Evolutionary conservation across 2,888 invertebrate genomes (phyloP).

Genomic region (Asteroscopus sphinx): DNA sequence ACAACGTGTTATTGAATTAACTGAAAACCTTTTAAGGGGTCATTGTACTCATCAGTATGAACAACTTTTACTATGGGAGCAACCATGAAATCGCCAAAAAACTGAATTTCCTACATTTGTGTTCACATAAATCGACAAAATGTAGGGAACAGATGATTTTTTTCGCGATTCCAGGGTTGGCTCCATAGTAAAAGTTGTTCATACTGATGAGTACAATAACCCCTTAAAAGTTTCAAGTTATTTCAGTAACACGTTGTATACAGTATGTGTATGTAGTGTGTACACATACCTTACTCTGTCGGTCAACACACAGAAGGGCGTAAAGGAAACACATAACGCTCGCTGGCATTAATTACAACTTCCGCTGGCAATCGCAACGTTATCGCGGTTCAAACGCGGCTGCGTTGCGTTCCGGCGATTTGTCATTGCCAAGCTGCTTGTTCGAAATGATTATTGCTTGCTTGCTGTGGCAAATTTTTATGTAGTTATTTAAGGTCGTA

Average conservation of each 20-base stretch:
- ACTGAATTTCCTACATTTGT: too few relatives aligned
- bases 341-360: conserved; percentile 78
- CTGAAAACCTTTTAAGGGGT: too few relatives aligned
- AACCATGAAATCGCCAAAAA: too few relatives aligned
- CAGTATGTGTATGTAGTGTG: background rate
- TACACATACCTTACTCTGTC: conserved; percentile 7
- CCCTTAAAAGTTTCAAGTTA: too few relatives aligned
- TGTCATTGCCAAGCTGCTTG: conserved; percentile 65
- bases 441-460: conserved; percentile 53
- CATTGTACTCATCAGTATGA: too few relatives aligned
- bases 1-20: too few relatives aligned
- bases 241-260: background rate
- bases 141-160: too few relatives aligned
- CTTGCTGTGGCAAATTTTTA: conserved; percentile 14
- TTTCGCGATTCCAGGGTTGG: too few relatives aligned
- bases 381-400: conserved; percentile 66
- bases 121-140: too few relatives aligned
- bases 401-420: conserved; percentile 58
- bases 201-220: too few relatives aligned
- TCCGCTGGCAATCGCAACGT: conserved; percentile 70
- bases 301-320: conserved; percentile 30
- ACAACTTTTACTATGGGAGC: too few relatives aligned
- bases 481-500: background rate
- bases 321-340: conserved; percentile 77
- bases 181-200: too few relatives aligned